Percentiles rank a stretch among this genome's conserved stretches.
These are phyloP conservation scores for Neria commutata DNA, from an alignment of 2,888 invertebrate genomes.

Conservation along the genomic window DNA sequence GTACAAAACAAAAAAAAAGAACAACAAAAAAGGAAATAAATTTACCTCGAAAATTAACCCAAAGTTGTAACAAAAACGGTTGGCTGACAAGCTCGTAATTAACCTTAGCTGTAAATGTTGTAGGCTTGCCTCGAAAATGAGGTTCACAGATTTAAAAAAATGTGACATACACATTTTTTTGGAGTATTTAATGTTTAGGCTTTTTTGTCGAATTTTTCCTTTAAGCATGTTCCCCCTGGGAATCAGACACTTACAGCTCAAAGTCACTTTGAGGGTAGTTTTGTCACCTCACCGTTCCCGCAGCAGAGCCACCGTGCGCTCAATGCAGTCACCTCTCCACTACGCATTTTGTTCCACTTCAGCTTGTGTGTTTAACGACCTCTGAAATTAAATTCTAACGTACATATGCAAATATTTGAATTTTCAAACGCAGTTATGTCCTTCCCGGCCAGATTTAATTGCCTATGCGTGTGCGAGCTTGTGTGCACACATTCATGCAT, in stretches of 20 bases:
- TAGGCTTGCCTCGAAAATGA: not conserved
- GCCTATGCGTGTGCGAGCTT: too few species aligned
- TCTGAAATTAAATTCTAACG: conserved; percentile 48
- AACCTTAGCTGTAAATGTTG: conserved; percentile 26
- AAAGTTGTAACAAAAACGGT: conserved; percentile 19
- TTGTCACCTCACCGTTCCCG: conserved; percentile 29
- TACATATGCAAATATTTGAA: conserved; percentile 2
- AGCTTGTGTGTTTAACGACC: conserved; percentile 59
- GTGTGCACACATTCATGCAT: too few species aligned
- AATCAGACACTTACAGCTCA: conserved; percentile 18
- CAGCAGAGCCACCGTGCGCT: not conserved
- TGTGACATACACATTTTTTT: not conserved
- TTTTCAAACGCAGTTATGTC: too few species aligned
- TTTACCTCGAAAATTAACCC: conserved; percentile 20
- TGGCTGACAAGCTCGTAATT: conserved; percentile 29
- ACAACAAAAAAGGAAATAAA: conserved; percentile 12
- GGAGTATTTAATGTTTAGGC: not conserved
- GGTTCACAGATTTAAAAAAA: not conserved
- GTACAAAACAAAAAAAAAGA: conserved; percentile 6
- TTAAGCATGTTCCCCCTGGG: conserved; percentile 24
- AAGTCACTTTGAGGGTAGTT: conserved; percentile 37
- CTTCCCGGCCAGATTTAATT: conserved; percentile 5
- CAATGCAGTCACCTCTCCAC: not conserved
- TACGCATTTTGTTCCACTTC: conserved; percentile 58
- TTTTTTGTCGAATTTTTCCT: conserved; percentile 2